A percentile compares a stretch with the other conserved stretches of the same genome.
phyloP scores from a whole-genome alignment of 2,888 invertebrate genomes.

The Brachyptera putata region DNA sequence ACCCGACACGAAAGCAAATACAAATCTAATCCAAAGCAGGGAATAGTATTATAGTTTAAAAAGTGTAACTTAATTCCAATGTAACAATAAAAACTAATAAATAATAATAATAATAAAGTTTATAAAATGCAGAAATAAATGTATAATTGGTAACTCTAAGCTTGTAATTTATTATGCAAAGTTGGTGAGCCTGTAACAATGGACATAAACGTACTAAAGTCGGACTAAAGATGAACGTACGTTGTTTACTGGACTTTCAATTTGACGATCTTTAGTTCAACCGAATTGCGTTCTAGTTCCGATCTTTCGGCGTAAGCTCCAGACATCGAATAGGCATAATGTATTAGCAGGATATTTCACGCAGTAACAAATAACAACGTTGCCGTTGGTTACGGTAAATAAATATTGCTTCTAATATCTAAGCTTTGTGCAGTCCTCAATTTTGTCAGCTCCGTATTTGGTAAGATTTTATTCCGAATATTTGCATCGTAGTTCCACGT shows the following conservation, averaged over 20 bases:
- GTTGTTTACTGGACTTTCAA: no score
- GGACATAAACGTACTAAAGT: no score
- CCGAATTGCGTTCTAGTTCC: not conserved
- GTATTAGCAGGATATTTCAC: not conserved
- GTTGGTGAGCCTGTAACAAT: no score
- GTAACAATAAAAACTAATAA: constrained; percentile 7
- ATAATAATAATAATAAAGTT: no score
- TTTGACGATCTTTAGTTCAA: no score
- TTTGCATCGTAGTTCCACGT: no score
- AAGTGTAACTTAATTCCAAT: constrained; percentile 6
- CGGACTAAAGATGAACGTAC: no score
- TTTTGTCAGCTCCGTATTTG: no score
- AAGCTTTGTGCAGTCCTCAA: not conserved
- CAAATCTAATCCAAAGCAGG: not conserved
- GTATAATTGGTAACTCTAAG: constrained; percentile 2
- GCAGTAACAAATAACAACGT: not conserved
- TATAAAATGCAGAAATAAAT: constrained; percentile 10
- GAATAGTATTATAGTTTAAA: not conserved
- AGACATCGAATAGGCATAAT: not conserved
- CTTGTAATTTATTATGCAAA: not conserved
- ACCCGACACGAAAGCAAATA: not conserved
- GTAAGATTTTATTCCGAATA: no score
- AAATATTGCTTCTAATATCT: not conserved
- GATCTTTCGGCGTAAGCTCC: not conserved
- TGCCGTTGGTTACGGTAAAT: not conserved